These are phyloP conservation scores for Theocolax elegans DNA, from an alignment of 1,140 invertebrate species.

Conservation along the genomic window DNA sequence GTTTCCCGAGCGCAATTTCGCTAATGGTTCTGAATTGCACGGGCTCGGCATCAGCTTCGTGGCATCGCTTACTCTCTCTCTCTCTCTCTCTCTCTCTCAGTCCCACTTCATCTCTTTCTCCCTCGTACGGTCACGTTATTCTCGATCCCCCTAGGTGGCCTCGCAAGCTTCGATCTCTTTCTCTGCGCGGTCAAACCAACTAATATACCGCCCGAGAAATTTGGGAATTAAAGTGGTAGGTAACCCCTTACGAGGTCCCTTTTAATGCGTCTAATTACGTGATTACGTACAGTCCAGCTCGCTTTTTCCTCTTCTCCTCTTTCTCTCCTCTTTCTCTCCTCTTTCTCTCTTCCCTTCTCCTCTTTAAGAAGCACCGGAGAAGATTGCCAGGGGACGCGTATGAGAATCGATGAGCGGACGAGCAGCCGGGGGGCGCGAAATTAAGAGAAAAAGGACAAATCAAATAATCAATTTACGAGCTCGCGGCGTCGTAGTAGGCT, in stretches of 20 bases:
- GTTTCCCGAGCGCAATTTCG: slow-evolving; percentile 43
- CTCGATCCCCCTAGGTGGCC: neutral
- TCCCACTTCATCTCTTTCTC: neutral
- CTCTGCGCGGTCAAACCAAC: slow-evolving; percentile 42
- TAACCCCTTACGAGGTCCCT: slow-evolving; percentile 38
- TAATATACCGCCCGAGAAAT: slow-evolving; percentile 59
- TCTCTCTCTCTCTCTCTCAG: neutral
- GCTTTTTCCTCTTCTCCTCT: neutral
- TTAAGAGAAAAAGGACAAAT: slow-evolving; percentile 35
- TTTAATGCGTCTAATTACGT: slow-evolving; percentile 61
- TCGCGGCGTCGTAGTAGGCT: neutral
- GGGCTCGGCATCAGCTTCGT: no score
- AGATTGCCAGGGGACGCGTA: slow-evolving; percentile 20
- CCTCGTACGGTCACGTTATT: neutral
- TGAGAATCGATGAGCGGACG: slow-evolving; percentile 32
- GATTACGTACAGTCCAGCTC: slow-evolving; percentile 46
- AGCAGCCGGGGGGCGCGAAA: neutral
- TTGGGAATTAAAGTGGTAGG: slow-evolving; percentile 61
- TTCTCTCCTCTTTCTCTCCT: neutral
- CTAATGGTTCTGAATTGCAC: slow-evolving; percentile 45
- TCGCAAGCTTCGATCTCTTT: slow-evolving; percentile 5
- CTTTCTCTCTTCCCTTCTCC: neutral
- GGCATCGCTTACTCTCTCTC: neutral
- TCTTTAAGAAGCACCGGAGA: neutral
- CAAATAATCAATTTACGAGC: slow-evolving; percentile 41